A percentile compares a stretch with the other conserved stretches of the same genome.
Evolutionary conservation across 2,888 invertebrate species (phyloP).

Genomic region (Stenodema calcarata): DNA sequence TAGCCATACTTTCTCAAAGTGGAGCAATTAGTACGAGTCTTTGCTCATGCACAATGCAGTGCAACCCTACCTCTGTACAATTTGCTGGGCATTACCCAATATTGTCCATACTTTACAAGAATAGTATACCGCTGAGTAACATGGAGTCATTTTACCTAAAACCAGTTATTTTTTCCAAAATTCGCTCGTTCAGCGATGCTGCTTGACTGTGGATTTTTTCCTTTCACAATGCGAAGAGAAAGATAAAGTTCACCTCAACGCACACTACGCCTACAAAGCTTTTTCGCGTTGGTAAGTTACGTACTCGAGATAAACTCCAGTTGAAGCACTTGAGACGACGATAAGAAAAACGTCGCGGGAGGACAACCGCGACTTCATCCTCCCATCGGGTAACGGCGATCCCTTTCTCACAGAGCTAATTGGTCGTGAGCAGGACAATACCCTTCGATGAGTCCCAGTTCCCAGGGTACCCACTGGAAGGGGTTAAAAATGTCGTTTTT

Average conservation of each 20-base stretch:
- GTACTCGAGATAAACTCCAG: not conserved
- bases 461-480: not conserved
- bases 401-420: slow-evolving; percentile 20
- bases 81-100: too few species aligned
- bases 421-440: not conserved
- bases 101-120: too few species aligned
- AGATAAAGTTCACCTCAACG: not conserved
- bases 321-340: not conserved
- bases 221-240: not conserved
- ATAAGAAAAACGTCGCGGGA: not conserved
- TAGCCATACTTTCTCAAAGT: too few species aligned
- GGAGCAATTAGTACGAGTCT: too few species aligned
- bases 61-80: too few species aligned
- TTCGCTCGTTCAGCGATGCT: too few species aligned
- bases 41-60: too few species aligned
- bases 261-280: not conserved
- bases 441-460: not conserved
- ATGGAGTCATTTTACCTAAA: too few species aligned
- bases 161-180: too few species aligned
- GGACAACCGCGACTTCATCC: not conserved
- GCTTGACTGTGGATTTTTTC: too few species aligned
- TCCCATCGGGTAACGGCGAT: not conserved
- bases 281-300: not conserved
- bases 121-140: too few species aligned
- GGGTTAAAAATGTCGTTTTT: not conserved